Base-by-base conservation (phyloP, 2,888 invertebrate species). In the Lamproptera curius region DNA sequence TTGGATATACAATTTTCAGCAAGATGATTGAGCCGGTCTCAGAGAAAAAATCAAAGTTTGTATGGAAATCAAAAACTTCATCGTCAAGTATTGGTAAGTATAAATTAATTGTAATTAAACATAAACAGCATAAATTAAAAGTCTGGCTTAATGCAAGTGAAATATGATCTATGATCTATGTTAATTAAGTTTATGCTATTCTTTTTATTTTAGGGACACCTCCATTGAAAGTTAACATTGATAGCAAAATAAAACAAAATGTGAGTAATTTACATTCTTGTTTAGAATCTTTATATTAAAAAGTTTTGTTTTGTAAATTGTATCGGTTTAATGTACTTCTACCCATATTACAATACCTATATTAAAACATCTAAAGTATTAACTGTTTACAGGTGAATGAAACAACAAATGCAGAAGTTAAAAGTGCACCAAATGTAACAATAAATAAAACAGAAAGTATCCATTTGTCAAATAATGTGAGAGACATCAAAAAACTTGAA, bases 31-130 rank as follows among this genome's bases (percentile, higher is more conserved):
- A 69, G 51, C 58, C 54, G 53, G 52, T 33, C 38, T 55, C 63
- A 9, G 76, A 73, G 43, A 79, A 75, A 50, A 79, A 72, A 55
- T 67, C 73, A 1, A 79, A 73, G 58, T 81, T 80, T 65, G 75
- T 77, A 4, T 79, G 73, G 59, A 80, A 78, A 62, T 73, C 76
- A 1, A 76, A 45, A 37, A 31, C 35, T 9, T 34, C 28, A 28
- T 11, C 37, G 11, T 10, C 52, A 23, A 50, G 55, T 16, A 42
- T 65, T 47, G 76, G 77, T 77, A 51, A 70, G 77, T 69, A 38
- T 41, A n/a, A n/a, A n/a, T n/a, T n/a, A n/a, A n/a, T n/a, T n/a
- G n/a, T n/a, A n/a, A n/a, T n/a, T n/a, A n/a, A n/a, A n/a, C n/a
- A n/a, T n/a, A n/a, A n/a, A n/a, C n/a, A n/a, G n/a, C n/a, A n/a